phyloP scores from a whole-genome alignment of 2,797 vertebrate species.

The Columba guinea region DNA sequence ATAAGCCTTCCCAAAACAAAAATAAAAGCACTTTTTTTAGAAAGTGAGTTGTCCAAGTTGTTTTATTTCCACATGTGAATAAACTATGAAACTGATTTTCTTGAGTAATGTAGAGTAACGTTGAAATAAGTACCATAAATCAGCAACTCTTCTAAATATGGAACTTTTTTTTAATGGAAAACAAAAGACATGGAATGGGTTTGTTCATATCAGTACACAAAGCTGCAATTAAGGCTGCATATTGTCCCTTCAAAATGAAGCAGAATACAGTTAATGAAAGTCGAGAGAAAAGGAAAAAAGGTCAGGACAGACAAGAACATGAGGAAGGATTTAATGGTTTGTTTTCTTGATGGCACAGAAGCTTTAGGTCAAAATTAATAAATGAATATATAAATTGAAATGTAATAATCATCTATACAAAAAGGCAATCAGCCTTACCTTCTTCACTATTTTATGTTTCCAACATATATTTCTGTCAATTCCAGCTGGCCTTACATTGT shows the following conservation, averaged over 20 bases:
- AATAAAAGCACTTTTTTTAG: background rate
- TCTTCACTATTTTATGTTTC: background rate
- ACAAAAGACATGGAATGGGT: background rate
- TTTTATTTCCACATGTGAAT: background rate
- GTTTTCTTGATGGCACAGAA: background rate
- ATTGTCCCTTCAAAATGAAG: background rate
- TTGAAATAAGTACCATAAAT: background rate
- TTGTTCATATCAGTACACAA: background rate
- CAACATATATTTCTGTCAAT: background rate
- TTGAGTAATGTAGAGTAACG: background rate
- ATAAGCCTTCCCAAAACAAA: background rate
- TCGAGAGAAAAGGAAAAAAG: background rate
- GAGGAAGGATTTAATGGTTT: background rate
- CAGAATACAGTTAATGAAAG: background rate
- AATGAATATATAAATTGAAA: background rate
- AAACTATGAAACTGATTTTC: background rate
- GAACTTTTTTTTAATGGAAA: background rate
- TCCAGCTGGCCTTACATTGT: background rate
- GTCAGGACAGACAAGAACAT: background rate
- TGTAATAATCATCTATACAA: background rate
- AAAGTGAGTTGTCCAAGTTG: background rate
- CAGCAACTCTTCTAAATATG: background rate
- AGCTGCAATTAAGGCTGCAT: constrained; percentile 9
- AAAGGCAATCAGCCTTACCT: background rate
- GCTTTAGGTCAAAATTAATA: background rate